These are phyloP conservation scores for Drosophila subsilvestris DNA, from an alignment of 2,888 invertebrate genomes.

Conservation along the genomic window DNA sequence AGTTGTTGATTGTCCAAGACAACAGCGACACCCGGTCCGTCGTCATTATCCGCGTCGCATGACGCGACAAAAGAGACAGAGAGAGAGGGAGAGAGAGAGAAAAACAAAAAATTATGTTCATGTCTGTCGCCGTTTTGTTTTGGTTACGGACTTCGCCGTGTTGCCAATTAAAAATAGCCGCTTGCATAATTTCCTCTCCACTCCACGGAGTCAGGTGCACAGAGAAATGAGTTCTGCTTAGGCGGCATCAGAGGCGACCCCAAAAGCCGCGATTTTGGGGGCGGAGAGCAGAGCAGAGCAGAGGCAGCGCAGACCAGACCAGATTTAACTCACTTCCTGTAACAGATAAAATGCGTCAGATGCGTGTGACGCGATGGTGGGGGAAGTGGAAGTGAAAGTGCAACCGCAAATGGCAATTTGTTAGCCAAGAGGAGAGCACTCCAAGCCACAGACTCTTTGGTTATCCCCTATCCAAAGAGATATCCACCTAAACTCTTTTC, in stretches of 20 bases:
- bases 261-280: slow-evolving; percentile 17
- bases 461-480: too few species aligned
- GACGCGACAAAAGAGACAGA: slow-evolving; percentile 47
- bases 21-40: slow-evolving; percentile 3
- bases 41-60: slow-evolving; percentile 19
- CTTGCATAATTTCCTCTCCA: slow-evolving; percentile 67
- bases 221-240: slow-evolving; percentile 41
- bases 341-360: slow-evolving; percentile 49
- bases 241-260: slow-evolving; percentile 21
- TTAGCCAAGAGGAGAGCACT: slow-evolving; percentile 14
- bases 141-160: slow-evolving; percentile 64
- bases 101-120: slow-evolving; percentile 33
- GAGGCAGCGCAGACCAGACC: slow-evolving; percentile 7
- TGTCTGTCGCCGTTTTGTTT: slow-evolving; percentile 62
- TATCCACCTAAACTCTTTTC: too few species aligned
- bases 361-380: slow-evolving; percentile 57
- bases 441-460: not conserved
- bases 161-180: slow-evolving; percentile 67
- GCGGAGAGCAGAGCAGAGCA: slow-evolving; percentile 1
- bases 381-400: slow-evolving; percentile 61
- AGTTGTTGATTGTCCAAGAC: slow-evolving; percentile 35
- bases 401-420: slow-evolving; percentile 43
- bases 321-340: slow-evolving; percentile 60
- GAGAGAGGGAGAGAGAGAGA: slow-evolving; percentile 21
- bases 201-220: slow-evolving; percentile 25